phyloP scores from a whole-genome alignment of 2,113 vertebrate genomes.

The Lophotis ruficrista region DNA sequence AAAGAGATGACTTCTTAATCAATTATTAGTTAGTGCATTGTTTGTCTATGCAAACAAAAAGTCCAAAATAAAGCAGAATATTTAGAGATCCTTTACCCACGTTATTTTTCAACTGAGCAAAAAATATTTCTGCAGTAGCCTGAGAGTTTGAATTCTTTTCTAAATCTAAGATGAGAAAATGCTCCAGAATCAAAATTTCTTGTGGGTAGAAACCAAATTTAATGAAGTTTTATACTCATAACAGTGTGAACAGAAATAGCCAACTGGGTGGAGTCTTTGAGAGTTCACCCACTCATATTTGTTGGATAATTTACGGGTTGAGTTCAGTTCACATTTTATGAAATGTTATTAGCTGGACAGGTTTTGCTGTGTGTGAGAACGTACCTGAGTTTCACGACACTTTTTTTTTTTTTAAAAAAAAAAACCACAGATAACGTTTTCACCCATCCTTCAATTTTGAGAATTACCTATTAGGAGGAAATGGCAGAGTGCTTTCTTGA shows the following conservation, averaged over 20 bases:
- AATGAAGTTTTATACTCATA: background rate
- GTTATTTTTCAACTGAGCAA: background rate
- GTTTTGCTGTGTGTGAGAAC: background rate
- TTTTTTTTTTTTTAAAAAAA: background rate
- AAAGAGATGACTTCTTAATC: slow-evolving; percentile 7
- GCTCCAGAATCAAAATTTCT: background rate
- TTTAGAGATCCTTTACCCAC: background rate
- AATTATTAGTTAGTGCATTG: background rate
- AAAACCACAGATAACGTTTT: background rate
- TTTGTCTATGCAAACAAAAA: background rate
- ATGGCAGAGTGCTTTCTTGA: background rate
- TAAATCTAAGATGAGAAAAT: background rate
- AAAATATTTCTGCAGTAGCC: background rate
- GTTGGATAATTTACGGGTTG: background rate
- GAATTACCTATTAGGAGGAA: fast-evolving
- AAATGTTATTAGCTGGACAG: background rate
- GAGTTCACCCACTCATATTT: background rate
- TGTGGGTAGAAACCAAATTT: background rate
- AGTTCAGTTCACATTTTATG: background rate
- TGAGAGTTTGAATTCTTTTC: background rate
- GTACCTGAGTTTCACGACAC: background rate
- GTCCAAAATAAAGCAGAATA: slow-evolving; percentile 53
- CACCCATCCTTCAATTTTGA: background rate
- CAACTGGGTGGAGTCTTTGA: background rate
- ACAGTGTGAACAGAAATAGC: background rate